phyloP scores from a whole-genome alignment of 2,113 vertebrate genomes.

The Dipodomys ordii region DNA sequence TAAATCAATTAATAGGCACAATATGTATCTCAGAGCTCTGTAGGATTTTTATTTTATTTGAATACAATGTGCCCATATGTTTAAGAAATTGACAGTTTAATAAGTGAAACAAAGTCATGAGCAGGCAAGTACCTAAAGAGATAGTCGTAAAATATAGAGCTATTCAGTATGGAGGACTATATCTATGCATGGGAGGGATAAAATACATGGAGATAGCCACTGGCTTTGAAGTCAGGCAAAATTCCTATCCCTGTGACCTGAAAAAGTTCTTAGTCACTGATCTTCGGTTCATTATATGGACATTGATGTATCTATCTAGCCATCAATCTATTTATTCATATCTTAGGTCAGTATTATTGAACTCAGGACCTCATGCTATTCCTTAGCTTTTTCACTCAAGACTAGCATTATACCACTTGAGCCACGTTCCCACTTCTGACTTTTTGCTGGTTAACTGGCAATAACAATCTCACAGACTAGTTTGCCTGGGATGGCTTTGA shows the following conservation, averaged over 20 bases:
- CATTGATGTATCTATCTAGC: too few species aligned
- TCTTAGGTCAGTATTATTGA: too few species aligned
- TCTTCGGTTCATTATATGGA: not conserved
- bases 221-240: not conserved
- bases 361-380: too few species aligned
- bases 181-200: not conserved
- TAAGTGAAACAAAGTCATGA: conserved; percentile 24
- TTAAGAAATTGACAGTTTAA: conserved; percentile 24
- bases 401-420: too few species aligned
- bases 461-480: too few species aligned
- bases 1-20: conserved; percentile 32
- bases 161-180: not conserved
- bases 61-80: not conserved
- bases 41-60: conserved; percentile 23
- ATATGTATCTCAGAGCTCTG: not conserved
- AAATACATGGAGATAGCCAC: not conserved
- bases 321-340: too few species aligned
- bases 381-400: too few species aligned
- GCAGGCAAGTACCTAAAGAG: not conserved
- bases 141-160: not conserved
- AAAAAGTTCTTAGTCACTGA: conserved; percentile 9
- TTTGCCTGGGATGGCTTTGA: too few species aligned
- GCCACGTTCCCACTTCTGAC: too few species aligned
- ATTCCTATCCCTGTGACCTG: not conserved
- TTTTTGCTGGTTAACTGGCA: too few species aligned